Conservation (phyloP, 1,140 invertebrate genomes). For the Danaus plexippus region DNA sequence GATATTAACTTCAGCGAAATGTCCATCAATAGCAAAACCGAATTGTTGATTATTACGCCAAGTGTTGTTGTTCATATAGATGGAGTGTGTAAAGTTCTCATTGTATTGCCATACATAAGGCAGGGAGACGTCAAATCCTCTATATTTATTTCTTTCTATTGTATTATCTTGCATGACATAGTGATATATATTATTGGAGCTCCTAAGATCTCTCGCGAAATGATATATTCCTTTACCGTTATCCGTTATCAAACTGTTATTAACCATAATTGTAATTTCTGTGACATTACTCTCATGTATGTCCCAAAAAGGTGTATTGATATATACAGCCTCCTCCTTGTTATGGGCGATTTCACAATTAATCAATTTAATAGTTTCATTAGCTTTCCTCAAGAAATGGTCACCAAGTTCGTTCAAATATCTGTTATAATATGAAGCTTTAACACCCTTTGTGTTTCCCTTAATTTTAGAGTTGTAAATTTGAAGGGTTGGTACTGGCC, state of each 20-base stretch:
- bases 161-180: slow-evolving; percentile 92
- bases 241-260: slow-evolving; percentile 85
- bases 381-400: slow-evolving; percentile 88
- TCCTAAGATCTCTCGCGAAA: slow-evolving; percentile 89
- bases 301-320: slow-evolving; percentile 89
- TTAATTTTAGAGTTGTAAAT: slow-evolving; percentile 82
- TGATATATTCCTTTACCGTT: slow-evolving; percentile 90
- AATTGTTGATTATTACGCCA: slow-evolving; percentile 91
- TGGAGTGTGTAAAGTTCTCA: slow-evolving; percentile 93
- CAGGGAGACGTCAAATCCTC: slow-evolving; percentile 87
- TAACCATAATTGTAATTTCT: slow-evolving; percentile 88
- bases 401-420: slow-evolving; percentile 87
- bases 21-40: slow-evolving; percentile 88
- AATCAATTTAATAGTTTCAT: slow-evolving; percentile 87
- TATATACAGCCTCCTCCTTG: slow-evolving; percentile 82
- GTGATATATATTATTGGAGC: slow-evolving; percentile 95
- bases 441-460: slow-evolving; percentile 85
- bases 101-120: slow-evolving; percentile 97
- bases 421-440: slow-evolving; percentile 91
- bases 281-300: slow-evolving; percentile 85
- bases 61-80: slow-evolving; percentile 89
- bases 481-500: slow-evolving; percentile 82
- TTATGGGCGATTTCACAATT: slow-evolving; percentile 87
- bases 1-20: slow-evolving; percentile 90
- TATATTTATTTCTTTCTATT: slow-evolving; percentile 85